A percentile compares a stretch with the other conserved stretches of the same genome.
phyloP scores from a whole-genome alignment of 2,888 invertebrate genomes.

The Lochmaea capreae region DNA sequence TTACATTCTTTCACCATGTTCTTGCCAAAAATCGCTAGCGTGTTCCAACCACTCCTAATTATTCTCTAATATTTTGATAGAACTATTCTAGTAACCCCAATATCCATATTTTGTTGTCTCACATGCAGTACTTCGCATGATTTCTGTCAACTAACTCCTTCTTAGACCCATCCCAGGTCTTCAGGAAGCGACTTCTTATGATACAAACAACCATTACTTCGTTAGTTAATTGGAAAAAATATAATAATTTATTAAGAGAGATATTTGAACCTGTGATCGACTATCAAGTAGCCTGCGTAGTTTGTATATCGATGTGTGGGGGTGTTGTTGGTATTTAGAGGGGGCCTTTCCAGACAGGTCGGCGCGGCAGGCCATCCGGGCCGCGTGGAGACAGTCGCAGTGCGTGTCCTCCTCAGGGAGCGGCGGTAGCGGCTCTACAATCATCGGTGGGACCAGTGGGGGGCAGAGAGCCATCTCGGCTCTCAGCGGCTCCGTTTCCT shows the following conservation, averaged over 20 bases:
- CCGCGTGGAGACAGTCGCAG: slow-evolving; percentile 88
- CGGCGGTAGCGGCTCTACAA: slow-evolving; percentile 53
- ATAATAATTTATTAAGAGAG: background rate
- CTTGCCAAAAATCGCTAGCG: too few species aligned
- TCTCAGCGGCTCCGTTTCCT: slow-evolving; percentile 82
- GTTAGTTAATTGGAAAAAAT: too few species aligned
- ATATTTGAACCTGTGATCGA: slow-evolving; percentile 5
- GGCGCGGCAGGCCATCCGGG: slow-evolving; percentile 86
- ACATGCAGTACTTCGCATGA: too few species aligned
- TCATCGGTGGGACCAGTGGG: slow-evolving; percentile 64
- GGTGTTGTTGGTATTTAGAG: slow-evolving; percentile 67
- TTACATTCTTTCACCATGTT: too few species aligned
- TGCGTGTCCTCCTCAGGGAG: slow-evolving; percentile 78
- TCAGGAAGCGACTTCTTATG: too few species aligned
- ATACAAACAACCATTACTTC: too few species aligned
- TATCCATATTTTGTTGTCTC: too few species aligned
- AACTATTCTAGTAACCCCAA: too few species aligned
- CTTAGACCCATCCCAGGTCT: too few species aligned
- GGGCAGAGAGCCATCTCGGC: slow-evolving; percentile 77
- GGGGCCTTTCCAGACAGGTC: slow-evolving; percentile 83
- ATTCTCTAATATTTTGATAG: too few species aligned
- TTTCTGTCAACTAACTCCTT: too few species aligned
- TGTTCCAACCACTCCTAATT: too few species aligned
- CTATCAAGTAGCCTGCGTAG: slow-evolving; percentile 34
- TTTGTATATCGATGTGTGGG: slow-evolving; percentile 59